A percentile compares a stretch with the other conserved stretches of the same genome.
Conservation (phyloP, 2,113 vertebrate genomes). For the Calypte anna region DNA sequence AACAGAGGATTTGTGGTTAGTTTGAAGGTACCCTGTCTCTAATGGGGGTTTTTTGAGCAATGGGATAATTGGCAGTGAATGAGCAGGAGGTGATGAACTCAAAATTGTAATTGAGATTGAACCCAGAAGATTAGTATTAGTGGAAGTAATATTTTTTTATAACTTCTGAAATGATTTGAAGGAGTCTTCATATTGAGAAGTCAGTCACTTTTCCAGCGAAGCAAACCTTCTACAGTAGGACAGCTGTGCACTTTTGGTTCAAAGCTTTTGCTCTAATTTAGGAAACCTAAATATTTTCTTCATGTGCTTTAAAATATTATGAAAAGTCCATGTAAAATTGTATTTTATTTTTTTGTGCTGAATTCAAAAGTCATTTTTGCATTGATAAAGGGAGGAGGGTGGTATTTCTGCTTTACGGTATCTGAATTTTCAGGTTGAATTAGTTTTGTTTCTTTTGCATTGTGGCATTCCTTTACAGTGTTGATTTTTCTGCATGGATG, state of each 20-base stretch:
- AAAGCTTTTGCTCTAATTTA: neutral
- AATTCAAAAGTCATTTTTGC: neutral
- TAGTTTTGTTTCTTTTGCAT: neutral
- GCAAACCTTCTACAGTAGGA: neutral
- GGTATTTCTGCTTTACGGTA: neutral
- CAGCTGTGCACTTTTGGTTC: neutral
- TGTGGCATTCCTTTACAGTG: neutral
- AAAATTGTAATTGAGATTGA: neutral
- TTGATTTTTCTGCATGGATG: neutral
- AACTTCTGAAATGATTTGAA: fast-evolving
- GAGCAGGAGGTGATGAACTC: fast-evolving
- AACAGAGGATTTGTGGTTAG: fast-evolving
- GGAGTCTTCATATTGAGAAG: neutral
- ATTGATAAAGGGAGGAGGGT: fast-evolving
- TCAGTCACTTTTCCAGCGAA: neutral
- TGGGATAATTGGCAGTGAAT: neutral
- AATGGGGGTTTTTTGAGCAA: fast-evolving
- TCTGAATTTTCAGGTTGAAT: neutral
- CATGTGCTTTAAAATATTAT: neutral
- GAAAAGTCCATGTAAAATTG: neutral
- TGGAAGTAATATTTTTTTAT: neutral
- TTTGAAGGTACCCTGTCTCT: fast-evolving
- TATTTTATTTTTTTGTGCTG: neutral
- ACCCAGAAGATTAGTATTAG: neutral
- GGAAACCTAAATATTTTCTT: neutral